phyloP scores from a whole-genome alignment of 2,888 invertebrate species.

The Microctonus hyperodae region DNA sequence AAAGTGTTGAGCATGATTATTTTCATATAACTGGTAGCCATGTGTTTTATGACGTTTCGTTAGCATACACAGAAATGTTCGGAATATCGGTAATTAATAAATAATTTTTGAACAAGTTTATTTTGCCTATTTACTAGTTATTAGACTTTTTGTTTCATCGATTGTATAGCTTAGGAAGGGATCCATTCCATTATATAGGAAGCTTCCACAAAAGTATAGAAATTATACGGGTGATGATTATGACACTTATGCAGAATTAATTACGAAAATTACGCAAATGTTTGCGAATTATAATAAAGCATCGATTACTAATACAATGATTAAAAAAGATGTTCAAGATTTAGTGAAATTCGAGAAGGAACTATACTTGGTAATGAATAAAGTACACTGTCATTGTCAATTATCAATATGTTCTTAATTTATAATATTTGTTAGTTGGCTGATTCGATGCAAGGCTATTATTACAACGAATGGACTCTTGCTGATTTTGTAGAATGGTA shows the following conservation, averaged over 20 bases:
- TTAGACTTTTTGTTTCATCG: not conserved
- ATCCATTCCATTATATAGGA: not conserved
- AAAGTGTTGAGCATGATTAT: slow-evolving; percentile 45
- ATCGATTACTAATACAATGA: not conserved
- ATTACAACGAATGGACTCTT: not conserved
- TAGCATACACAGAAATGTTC: not conserved
- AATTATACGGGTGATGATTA: slow-evolving; percentile 28
- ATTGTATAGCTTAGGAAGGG: not conserved
- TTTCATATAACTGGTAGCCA: slow-evolving; percentile 33
- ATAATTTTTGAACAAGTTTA: not conserved
- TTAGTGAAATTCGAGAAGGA: slow-evolving; percentile 29
- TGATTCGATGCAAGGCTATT: not conserved
- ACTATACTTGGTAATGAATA: slow-evolving; percentile 21
- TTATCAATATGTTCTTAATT: not conserved
- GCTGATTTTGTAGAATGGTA: slow-evolving; percentile 27
- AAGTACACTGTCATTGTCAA: not conserved
- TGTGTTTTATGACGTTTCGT: slow-evolving; percentile 23
- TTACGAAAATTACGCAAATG: slow-evolving; percentile 24
- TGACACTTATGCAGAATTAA: slow-evolving; percentile 16
- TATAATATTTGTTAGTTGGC: too few relatives aligned
- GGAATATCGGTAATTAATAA: not conserved
- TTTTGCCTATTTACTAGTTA: not conserved
- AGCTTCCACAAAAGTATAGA: slow-evolving; percentile 29
- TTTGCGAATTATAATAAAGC: slow-evolving; percentile 27
- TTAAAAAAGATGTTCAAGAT: slow-evolving; percentile 29